phyloP scores from a whole-genome alignment of 1,140 invertebrate genomes.

The Acromyrmex echinatior region DNA sequence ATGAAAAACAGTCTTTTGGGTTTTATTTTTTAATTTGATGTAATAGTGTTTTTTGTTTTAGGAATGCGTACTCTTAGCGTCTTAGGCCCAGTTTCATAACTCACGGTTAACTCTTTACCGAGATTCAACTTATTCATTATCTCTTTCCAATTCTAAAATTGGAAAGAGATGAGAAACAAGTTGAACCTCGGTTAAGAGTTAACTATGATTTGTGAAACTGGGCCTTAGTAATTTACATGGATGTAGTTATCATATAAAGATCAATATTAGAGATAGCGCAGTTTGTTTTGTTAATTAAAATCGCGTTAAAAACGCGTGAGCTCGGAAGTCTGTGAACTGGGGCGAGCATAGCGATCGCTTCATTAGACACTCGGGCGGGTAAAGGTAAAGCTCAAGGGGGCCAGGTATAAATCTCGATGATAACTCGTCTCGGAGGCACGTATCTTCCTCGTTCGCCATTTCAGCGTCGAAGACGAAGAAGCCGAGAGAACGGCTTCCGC shows the following conservation, averaged over 20 bases:
- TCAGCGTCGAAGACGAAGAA: conserved; percentile 48
- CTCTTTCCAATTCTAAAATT: too few relatives aligned
- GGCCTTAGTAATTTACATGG: neutral
- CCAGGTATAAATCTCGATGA: conserved; percentile 67
- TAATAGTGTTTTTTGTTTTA: too few relatives aligned
- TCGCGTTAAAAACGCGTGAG: neutral
- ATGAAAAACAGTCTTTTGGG: too few relatives aligned
- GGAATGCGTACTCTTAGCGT: too few relatives aligned
- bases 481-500: conserved; percentile 52
- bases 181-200: too few relatives aligned
- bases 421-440: conserved; percentile 57
- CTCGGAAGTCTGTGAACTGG: conserved; percentile 9
- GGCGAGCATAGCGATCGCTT: conserved; percentile 59
- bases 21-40: too few relatives aligned
- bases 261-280: conserved; percentile 14
- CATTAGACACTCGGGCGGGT: conserved; percentile 48
- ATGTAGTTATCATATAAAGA: neutral
- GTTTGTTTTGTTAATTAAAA: conserved; percentile 18
- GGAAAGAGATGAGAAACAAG: too few relatives aligned
- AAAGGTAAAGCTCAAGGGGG: conserved; percentile 32
- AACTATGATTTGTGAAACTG: too few relatives aligned
- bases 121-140: too few relatives aligned
- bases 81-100: too few relatives aligned
- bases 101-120: too few relatives aligned
- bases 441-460: conserved; percentile 27